These are phyloP conservation scores for Chrysogorgia sp. DNA, from an alignment of 92 coral and sea anemone species.

Conservation along the genomic window DNA sequence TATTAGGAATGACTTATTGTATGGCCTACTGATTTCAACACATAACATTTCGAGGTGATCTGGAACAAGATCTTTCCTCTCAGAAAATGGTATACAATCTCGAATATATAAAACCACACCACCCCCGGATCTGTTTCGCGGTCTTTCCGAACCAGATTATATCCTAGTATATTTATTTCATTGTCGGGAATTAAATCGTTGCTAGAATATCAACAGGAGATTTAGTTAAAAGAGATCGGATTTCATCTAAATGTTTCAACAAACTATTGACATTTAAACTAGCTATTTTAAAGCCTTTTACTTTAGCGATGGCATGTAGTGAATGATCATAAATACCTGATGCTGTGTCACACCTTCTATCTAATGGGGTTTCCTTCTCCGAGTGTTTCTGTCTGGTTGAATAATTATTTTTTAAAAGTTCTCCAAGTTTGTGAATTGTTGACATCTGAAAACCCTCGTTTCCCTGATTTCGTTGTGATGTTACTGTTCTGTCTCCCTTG, in stretches of 20 bases:
- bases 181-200: constrained; percentile 37
- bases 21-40: too few species aligned
- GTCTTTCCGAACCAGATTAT: too few species aligned
- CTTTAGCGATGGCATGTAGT: constrained; percentile 22
- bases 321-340: constrained; percentile 4
- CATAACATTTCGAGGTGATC: too few species aligned
- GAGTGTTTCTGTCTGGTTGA: too few species aligned
- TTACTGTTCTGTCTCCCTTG: constrained; percentile 22
- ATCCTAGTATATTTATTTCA: too few species aligned
- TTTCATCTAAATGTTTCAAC: constrained; percentile 45
- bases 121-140: not conserved
- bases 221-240: constrained; percentile 1
- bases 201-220: constrained; percentile 55
- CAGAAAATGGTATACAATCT: constrained; percentile 5
- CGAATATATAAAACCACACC: constrained; percentile 38
- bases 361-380: not conserved
- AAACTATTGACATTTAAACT: constrained; percentile 47
- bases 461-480: not conserved
- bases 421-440: constrained; percentile 18
- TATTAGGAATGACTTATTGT: too few species aligned
- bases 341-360: not conserved
- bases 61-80: too few species aligned
- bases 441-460: constrained; percentile 12
- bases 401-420: not conserved
- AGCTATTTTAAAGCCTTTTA: constrained; percentile 47